Percentiles rank a stretch among this genome's conserved stretches.
These are phyloP conservation scores for Halichoerus grypus DNA, from an alignment of 2,113 vertebrate species.

Conservation along the genomic window DNA sequence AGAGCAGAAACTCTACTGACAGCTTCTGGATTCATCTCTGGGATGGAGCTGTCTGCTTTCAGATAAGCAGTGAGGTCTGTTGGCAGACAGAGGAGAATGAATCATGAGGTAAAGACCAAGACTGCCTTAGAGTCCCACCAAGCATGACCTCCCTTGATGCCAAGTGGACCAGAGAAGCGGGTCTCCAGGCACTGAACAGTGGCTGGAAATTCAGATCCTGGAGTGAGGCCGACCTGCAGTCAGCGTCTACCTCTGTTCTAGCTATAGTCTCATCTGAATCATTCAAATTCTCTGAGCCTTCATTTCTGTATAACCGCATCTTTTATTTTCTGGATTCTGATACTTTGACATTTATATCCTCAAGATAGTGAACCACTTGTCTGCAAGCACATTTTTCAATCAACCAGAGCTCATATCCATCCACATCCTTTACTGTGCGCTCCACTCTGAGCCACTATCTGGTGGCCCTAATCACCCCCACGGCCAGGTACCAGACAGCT, in stretches of 20 bases:
- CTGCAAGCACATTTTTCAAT: not conserved
- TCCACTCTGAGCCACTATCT: not conserved
- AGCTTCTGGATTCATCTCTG: not conserved
- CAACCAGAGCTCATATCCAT: not conserved
- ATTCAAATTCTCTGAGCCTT: not conserved
- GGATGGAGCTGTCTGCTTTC: not conserved
- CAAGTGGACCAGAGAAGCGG: not conserved
- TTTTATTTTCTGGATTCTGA: not conserved
- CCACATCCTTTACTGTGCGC: not conserved
- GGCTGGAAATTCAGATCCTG: not conserved
- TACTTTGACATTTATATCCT: not conserved
- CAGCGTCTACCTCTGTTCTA: not conserved
- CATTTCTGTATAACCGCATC: not conserved
- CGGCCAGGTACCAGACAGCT: not conserved
- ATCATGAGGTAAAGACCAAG: not conserved
- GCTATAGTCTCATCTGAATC: not conserved
- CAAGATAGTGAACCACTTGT: not conserved
- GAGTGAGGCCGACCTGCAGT: not conserved
- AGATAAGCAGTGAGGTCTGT: not conserved
- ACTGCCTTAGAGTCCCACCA: not conserved
- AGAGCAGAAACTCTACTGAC: not conserved
- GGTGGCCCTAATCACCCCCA: not conserved
- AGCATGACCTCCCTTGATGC: not conserved
- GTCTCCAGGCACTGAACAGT: fast-evolving
- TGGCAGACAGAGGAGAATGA: not conserved